These are phyloP conservation scores for Uloborus plumipes DNA, from an alignment of 2,888 invertebrate species.

Conservation along the genomic window DNA sequence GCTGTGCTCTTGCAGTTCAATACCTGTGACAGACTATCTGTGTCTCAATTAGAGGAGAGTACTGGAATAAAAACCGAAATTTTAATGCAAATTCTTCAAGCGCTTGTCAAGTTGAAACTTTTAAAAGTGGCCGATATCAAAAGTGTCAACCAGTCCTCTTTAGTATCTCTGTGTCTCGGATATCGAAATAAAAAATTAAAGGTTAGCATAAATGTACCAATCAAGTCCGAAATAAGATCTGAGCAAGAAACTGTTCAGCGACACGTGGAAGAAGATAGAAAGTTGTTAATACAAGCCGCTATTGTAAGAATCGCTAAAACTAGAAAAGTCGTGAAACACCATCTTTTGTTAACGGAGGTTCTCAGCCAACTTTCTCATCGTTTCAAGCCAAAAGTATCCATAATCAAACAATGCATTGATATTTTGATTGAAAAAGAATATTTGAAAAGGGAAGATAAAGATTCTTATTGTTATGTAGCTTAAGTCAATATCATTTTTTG, in stretches of 20 bases:
- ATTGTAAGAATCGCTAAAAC: conserved; percentile 89
- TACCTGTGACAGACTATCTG: conserved; percentile 85
- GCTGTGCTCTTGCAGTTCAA: conserved; percentile 96
- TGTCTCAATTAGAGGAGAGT: conserved; percentile 87
- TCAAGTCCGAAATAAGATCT: conserved; percentile 95
- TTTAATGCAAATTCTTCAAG: conserved; percentile 87
- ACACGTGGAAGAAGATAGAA: conserved; percentile 98
- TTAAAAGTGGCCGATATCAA: conserved; percentile 73
- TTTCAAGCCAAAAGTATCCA: conserved; percentile 96
- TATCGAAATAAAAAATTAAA: conserved; percentile 85
- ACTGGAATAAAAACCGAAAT: conserved; percentile 80
- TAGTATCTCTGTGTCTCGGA: conserved; percentile 80
- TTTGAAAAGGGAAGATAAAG: conserved; percentile 54
- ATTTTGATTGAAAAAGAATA: conserved; percentile 67
- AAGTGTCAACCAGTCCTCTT: conserved; percentile 76
- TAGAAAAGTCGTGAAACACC: conserved; percentile 90
- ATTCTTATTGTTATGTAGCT: conserved; percentile 57
- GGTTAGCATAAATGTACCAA: conserved; percentile 96
- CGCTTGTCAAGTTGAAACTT: conserved; percentile 92
- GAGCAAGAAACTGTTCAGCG: conserved; percentile 98
- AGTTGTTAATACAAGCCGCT: conserved; percentile 88
- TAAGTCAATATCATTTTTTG: conserved; percentile 3
- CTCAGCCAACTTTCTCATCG: conserved; percentile 92
- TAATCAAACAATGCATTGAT: conserved; percentile 84
- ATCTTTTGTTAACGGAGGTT: conserved; percentile 95